Percentiles rank a stretch among this genome's conserved stretches.
Evolutionary conservation across 2,113 vertebrate species (phyloP).

Genomic region (Prunella fulvescens): DNA sequence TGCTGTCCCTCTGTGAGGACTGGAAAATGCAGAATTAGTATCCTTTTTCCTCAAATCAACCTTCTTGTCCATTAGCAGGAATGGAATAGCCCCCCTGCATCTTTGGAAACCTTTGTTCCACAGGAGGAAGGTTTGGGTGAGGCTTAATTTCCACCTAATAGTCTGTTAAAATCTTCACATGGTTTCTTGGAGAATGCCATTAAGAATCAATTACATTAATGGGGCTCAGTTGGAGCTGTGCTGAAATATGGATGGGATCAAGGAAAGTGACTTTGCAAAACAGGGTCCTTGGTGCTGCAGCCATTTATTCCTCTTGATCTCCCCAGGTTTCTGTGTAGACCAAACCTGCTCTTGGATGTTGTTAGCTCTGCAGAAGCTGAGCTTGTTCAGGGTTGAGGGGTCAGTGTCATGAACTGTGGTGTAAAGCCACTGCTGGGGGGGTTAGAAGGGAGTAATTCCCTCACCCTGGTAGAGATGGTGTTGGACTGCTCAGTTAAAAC

Average conservation of each 20-base stretch:
- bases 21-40: not conserved
- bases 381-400: not conserved
- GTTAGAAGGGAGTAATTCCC: not conserved
- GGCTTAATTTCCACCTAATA: conserved; percentile 42
- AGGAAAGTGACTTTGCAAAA: conserved; percentile 46
- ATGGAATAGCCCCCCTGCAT: not conserved
- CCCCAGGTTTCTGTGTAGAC: not conserved
- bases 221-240: conserved; percentile 41
- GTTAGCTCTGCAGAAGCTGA: not conserved
- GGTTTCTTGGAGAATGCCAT: conserved; percentile 30
- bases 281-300: not conserved
- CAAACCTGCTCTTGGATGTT: not conserved
- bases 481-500: not conserved
- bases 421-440: not conserved
- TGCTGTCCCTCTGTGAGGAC: not conserved
- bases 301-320: not conserved
- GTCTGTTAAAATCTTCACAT: conserved; percentile 50
- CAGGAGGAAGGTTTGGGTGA: not conserved
- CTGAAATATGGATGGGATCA: conserved; percentile 26
- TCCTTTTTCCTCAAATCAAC: not conserved
- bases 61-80: not conserved
- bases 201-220: conserved; percentile 68
- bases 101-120: not conserved
- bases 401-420: no score
- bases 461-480: not conserved